These are phyloP conservation scores for Thermophis baileyi DNA, from an alignment of 2,113 vertebrate species.

Conservation along the genomic window DNA sequence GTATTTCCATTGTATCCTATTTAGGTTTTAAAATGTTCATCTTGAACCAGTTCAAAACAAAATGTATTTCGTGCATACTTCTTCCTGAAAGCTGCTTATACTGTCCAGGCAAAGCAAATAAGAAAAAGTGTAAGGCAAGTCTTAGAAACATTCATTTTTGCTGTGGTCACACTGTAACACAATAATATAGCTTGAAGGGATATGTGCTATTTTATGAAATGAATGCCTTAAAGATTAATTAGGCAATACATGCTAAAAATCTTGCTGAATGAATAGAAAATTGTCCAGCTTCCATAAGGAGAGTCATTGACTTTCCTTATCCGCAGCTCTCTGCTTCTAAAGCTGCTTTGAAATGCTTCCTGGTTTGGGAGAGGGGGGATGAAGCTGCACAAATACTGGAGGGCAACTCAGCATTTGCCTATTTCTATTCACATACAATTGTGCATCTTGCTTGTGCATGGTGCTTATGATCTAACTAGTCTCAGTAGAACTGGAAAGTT, in stretches of 20 bases:
- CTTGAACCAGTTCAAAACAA: neutral
- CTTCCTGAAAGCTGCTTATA: neutral
- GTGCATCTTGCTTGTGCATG: neutral
- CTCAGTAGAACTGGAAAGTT: neutral
- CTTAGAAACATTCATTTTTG: constrained; percentile 2
- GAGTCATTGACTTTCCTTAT: neutral
- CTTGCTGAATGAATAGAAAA: neutral
- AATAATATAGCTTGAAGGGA: neutral
- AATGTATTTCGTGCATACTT: neutral
- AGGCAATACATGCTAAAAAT: neutral
- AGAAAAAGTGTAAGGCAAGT: neutral
- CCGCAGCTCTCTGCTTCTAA: neutral
- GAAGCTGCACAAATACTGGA: neutral
- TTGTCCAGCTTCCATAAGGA: neutral
- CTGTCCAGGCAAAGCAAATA: neutral
- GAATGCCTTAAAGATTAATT: neutral
- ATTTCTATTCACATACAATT: neutral
- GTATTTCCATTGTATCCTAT: neutral
- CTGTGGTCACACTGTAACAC: constrained; percentile 1
- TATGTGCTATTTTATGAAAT: neutral
- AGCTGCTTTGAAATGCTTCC: neutral
- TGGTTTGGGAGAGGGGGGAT: too few species aligned
- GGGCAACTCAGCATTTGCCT: neutral
- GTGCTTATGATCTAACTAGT: neutral
- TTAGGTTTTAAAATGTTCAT: neutral